These are phyloP conservation scores for Chelon labrosus DNA, from an alignment of 2,797 vertebrate species.

Conservation along the genomic window DNA sequence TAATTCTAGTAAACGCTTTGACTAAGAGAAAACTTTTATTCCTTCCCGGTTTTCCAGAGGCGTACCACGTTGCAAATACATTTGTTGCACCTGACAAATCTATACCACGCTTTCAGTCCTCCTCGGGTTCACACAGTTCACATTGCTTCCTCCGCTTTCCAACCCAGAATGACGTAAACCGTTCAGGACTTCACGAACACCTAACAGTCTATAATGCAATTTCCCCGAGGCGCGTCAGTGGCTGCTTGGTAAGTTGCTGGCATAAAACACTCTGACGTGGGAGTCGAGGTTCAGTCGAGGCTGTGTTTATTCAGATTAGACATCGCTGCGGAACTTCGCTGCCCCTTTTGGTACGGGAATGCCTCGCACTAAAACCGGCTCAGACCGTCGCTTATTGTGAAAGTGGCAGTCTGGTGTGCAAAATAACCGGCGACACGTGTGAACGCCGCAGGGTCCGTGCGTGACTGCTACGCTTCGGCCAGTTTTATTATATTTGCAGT, in stretches of 20 bases:
- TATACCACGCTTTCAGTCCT: neutral
- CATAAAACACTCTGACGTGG: slow-evolving; percentile 15
- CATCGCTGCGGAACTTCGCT: neutral
- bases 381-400: neutral
- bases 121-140: neutral
- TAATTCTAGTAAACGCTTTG: too few species aligned
- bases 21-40: too few species aligned
- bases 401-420: neutral
- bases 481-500: neutral
- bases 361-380: slow-evolving; percentile 3
- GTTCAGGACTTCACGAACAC: slow-evolving; percentile 5
- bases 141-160: neutral
- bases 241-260: slow-evolving; percentile 19
- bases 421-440: neutral
- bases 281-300: slow-evolving; percentile 9
- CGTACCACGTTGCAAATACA: neutral
- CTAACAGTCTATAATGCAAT: slow-evolving; percentile 6
- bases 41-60: too few species aligned
- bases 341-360: slow-evolving; percentile 8
- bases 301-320: slow-evolving; percentile 25
- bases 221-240: slow-evolving; percentile 15
- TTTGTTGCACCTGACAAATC: neutral
- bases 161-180: slow-evolving; percentile 14
- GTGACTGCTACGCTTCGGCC: neutral
- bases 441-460: too few species aligned